Evolutionary conservation across 2,888 invertebrate genomes (phyloP).

Genomic region (Julus scandinavius): DNA sequence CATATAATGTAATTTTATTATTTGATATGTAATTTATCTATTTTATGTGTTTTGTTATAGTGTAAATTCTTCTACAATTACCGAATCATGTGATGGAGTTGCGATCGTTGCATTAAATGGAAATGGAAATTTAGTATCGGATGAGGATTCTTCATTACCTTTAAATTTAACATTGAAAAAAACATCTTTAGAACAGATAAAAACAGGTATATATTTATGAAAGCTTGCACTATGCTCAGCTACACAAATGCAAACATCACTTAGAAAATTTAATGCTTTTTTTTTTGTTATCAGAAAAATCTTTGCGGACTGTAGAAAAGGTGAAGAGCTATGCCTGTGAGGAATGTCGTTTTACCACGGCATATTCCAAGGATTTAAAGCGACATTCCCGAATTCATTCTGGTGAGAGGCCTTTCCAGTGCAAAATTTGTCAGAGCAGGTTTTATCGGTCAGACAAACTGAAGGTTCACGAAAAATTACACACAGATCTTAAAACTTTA

Average conservation of each 20-base stretch:
- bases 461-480: slow-evolving; percentile 51
- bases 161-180: background rate
- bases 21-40: too few species aligned
- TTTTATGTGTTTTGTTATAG: background rate
- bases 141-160: background rate
- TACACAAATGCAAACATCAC: background rate
- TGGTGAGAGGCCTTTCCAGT: slow-evolving; percentile 52
- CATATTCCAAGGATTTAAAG: slow-evolving; percentile 54
- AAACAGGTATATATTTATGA: background rate
- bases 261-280: background rate
- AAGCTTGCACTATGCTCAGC: background rate
- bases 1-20: too few species aligned
- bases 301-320: background rate
- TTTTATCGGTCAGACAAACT: slow-evolving; percentile 54
- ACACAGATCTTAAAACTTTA: background rate
- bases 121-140: background rate
- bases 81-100: background rate
- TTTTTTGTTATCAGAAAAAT: background rate
- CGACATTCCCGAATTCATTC: slow-evolving; percentile 54
- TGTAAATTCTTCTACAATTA: background rate
- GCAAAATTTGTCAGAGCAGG: slow-evolving; percentile 39
- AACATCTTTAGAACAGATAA: background rate
- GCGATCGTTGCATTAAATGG: background rate
- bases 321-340: slow-evolving; percentile 22
- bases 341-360: slow-evolving; percentile 48